Conservation (phyloP, 2,113 vertebrate genomes). For the Heloderma charlesbogerti region DNA sequence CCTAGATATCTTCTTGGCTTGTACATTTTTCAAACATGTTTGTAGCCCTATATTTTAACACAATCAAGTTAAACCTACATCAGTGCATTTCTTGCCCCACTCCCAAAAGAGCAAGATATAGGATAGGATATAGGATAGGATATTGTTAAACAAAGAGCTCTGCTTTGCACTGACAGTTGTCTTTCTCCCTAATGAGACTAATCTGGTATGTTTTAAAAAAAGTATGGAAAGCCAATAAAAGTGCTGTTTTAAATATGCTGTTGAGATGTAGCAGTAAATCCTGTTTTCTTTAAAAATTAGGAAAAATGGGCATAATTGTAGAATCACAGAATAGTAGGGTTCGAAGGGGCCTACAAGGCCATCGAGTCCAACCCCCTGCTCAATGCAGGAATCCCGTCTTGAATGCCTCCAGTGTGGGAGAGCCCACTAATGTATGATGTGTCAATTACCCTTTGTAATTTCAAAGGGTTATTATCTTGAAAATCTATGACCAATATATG, state of each 20-base stretch:
- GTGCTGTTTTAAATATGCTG: no score
- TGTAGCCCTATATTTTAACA: not conserved
- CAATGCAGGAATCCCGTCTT: no score
- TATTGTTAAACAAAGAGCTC: slow-evolving; percentile 34
- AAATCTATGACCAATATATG: not conserved
- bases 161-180: slow-evolving; percentile 44
- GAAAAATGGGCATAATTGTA: not conserved
- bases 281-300: not conserved
- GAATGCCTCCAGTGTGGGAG: no score
- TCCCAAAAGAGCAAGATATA: not conserved
- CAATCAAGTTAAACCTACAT: slow-evolving; percentile 18
- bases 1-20: no score
- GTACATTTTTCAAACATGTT: not conserved
- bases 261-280: not conserved
- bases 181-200: slow-evolving; percentile 23
- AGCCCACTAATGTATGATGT: no score
- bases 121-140: slow-evolving; percentile 2
- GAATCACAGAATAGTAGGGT: no score
- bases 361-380: no score
- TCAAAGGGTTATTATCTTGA: not conserved
- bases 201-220: slow-evolving; percentile 10
- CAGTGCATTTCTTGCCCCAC: not conserved
- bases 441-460: no score
- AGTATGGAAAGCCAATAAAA: not conserved
- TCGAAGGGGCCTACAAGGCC: no score